These are phyloP conservation scores for Xiphorhynchus erythropygius DNA, from an alignment of 2,797 vertebrate species.

Conservation along the genomic window DNA sequence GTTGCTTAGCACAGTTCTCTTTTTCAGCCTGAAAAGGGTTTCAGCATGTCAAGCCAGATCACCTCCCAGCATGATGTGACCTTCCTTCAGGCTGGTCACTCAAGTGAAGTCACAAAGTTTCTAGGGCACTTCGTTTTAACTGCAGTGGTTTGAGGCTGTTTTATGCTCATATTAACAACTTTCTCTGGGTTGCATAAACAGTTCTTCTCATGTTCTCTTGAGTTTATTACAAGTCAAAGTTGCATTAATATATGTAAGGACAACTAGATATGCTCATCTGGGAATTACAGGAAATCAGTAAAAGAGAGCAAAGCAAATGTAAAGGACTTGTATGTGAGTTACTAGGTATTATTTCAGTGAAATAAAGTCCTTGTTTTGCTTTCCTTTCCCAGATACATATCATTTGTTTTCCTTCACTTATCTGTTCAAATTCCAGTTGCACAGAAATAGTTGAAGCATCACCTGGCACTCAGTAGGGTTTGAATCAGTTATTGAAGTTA, in stretches of 20 bases:
- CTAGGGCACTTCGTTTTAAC: not conserved
- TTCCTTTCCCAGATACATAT: accelerated
- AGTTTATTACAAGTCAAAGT: not conserved
- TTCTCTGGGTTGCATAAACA: not conserved
- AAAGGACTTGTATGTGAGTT: not conserved
- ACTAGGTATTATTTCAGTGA: not conserved
- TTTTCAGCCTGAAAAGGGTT: conserved; percentile 25
- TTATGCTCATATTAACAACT: not conserved
- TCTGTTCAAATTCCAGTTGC: not conserved
- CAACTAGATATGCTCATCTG: not conserved
- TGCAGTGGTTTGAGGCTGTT: not conserved
- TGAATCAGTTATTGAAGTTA: not conserved
- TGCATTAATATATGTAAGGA: not conserved
- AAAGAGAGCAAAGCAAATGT: not conserved
- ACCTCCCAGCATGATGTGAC: conserved; percentile 40
- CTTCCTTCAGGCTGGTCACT: conserved; percentile 55
- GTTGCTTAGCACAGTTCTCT: not conserved
- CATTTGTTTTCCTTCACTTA: not conserved
- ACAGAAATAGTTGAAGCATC: not conserved
- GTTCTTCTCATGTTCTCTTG: not conserved
- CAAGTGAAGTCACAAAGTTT: conserved; percentile 41
- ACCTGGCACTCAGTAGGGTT: not conserved
- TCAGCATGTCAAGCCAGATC: not conserved
- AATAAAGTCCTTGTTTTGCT: not conserved
- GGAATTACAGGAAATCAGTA: not conserved